phyloP scores from a whole-genome alignment of 2,888 invertebrate species.

The Phragmatobia fuliginosa region DNA sequence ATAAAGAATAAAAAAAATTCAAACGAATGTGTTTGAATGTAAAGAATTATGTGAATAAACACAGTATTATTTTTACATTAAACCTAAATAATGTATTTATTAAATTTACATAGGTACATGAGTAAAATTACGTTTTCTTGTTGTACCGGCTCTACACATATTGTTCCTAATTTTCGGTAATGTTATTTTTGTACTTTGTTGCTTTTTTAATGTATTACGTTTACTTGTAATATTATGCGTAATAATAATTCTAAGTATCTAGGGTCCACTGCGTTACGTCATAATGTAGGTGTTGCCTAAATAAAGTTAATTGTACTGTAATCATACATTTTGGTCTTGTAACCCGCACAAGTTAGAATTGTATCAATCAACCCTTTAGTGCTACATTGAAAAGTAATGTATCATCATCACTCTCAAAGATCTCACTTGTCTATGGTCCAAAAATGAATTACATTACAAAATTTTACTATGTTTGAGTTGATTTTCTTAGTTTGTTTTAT shows the following conservation, averaged over 20 bases:
- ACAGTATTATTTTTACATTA: slow-evolving; percentile 19
- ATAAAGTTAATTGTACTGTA: slow-evolving; percentile 49
- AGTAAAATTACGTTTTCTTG: slow-evolving; percentile 1
- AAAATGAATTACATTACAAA: neutral
- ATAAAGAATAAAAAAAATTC: too few species aligned
- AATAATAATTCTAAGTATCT: slow-evolving; percentile 61
- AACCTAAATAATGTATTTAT: neutral
- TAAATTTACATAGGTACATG: neutral
- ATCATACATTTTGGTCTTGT: slow-evolving; percentile 19
- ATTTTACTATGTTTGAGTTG: neutral
- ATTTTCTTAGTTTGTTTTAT: neutral
- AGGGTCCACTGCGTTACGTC: slow-evolving; percentile 68
- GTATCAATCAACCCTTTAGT: neutral
- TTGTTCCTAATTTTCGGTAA: slow-evolving; percentile 44
- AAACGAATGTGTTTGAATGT: slow-evolving; percentile 24
- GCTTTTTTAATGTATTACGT: slow-evolving; percentile 26
- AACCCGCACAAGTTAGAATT: slow-evolving; percentile 15
- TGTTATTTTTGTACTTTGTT: slow-evolving; percentile 37
- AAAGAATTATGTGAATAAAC: slow-evolving; percentile 20
- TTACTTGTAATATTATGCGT: slow-evolving; percentile 39
- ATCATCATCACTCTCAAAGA: neutral
- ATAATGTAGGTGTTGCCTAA: slow-evolving; percentile 62
- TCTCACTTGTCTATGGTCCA: neutral
- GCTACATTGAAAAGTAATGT: neutral
- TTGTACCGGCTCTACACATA: slow-evolving; percentile 38